Evolutionary conservation across 1,140 invertebrate genomes (phyloP), one percentile per base, ranked within the genome.

Genomic region (Neodiprion virginianus): DNA sequence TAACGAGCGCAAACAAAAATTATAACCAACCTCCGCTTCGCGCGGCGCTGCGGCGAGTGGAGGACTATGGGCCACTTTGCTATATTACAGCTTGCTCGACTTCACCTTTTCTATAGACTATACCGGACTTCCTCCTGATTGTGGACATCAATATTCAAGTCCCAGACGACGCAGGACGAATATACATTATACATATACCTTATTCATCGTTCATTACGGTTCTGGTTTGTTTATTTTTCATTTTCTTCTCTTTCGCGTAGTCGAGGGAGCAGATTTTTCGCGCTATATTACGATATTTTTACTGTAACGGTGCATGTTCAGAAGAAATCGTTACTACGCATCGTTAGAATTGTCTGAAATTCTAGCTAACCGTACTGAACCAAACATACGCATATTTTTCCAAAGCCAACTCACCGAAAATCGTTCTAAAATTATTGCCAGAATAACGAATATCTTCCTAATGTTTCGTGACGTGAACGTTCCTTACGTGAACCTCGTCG

Each of bases 1-100:
- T 89, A 89, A 88, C 84, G 75, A 81, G 81, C 67, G 82, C 84
- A 87, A 88, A 88, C 84, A 87, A 81, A 84, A 84, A 83, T 12
- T 61, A 3, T 61, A 40, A 40, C 28, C 28, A 40, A 61, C 53
- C 53, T 17, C 53, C 11, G 11, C 53, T 14, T 17, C 8, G 53
- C 53, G 11, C 53, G n/a, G 53, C 53, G 8, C 53, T 61, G 28
- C 28, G 28, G 17, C 17, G 17, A 21, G 17, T 21, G 17, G 17
- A 21, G 17, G 17, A 21, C 17, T 21, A 21, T 21, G 17, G 28
- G 28, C 28, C 28, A 40, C 28, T 40, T 40, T 40, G 28, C 28
- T 40, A 40, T 40, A 40, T 40, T 40, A 40, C 28, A 40, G 28
- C 28, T 61, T 61, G 53, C 53, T 61, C 53, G 53, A 40, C n/a